Conservation (phyloP, 2,888 invertebrate genomes). For the Melanostoma mellinum region DNA sequence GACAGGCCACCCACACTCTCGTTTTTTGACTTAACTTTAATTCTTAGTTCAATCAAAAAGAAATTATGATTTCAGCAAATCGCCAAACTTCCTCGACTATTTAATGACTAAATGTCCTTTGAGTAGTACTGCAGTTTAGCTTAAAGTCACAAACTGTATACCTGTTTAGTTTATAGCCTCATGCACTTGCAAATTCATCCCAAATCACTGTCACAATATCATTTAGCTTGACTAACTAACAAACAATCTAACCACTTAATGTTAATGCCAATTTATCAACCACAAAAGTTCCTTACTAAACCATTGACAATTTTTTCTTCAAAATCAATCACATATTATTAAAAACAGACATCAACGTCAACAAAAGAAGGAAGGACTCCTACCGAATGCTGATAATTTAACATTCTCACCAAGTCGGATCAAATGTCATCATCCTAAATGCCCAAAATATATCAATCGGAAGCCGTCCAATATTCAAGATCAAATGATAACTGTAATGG, state of each 20-base stretch:
- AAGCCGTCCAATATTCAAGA: constrained; percentile 81
- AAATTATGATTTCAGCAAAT: too few relatives aligned
- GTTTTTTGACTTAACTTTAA: too few relatives aligned
- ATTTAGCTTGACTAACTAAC: constrained; percentile 47
- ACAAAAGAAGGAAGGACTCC: constrained; percentile 81
- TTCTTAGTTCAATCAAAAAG: too few relatives aligned
- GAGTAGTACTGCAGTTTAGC: constrained; percentile 43
- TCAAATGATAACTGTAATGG: constrained; percentile 82
- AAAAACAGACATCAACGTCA: constrained; percentile 80
- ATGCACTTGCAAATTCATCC: constrained; percentile 63
- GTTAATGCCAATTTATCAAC: constrained; percentile 28
- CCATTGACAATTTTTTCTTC: background rate
- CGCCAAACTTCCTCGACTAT: too few relatives aligned
- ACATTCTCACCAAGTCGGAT: constrained; percentile 82
- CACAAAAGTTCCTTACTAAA: constrained; percentile 16
- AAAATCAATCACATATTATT: constrained; percentile 26
- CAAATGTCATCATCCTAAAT: constrained; percentile 82
- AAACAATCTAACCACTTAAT: background rate
- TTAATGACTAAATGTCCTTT: background rate
- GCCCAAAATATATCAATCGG: constrained; percentile 80
- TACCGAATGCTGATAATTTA: constrained; percentile 81
- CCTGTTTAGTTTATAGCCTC: constrained; percentile 36
- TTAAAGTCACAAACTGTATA: constrained; percentile 40
- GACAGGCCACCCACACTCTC: too few relatives aligned
- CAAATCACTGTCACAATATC: constrained; percentile 42